Evolutionary conservation across 2,888 invertebrate genomes (phyloP).

Genomic region (Schizaphis graminum): DNA sequence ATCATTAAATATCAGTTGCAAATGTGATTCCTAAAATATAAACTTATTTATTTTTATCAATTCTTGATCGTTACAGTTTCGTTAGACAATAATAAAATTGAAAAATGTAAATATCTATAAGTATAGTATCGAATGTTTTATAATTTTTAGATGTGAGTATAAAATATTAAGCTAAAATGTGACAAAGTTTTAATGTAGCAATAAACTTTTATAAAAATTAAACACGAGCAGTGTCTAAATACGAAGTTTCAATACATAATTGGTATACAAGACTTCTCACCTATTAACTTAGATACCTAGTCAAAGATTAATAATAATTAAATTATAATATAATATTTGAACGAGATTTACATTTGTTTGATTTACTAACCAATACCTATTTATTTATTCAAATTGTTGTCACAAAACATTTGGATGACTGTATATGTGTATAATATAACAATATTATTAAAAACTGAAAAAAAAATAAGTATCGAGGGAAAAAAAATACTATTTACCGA

Average conservation of each 20-base stretch:
- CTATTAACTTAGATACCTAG: not conserved
- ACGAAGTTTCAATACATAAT: not conserved
- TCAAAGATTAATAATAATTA: not conserved
- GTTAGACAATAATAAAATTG: no score
- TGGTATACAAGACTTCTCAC: not conserved
- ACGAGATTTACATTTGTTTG: not conserved
- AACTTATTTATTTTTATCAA: no score
- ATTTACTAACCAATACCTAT: not conserved
- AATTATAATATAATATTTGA: not conserved
- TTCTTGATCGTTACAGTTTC: no score
- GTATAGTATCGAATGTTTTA: no score
- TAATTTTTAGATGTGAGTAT: not conserved
- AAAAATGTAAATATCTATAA: no score
- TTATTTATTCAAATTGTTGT: not conserved
- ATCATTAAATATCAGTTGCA: not conserved
- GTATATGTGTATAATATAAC: not conserved
- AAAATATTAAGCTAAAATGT: not conserved
- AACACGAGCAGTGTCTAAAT: not conserved
- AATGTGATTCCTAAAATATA: not conserved
- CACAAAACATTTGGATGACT: not conserved
- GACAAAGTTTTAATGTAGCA: no score
- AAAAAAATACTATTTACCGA: no score
- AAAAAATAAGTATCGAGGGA: not conserved
- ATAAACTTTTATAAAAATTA: not conserved
- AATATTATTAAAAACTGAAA: not conserved